Percentiles rank a stretch among this genome's conserved stretches.
Evolutionary conservation across 2,797 vertebrate genomes (phyloP).

Genomic region (Cossypha polioptera): DNA sequence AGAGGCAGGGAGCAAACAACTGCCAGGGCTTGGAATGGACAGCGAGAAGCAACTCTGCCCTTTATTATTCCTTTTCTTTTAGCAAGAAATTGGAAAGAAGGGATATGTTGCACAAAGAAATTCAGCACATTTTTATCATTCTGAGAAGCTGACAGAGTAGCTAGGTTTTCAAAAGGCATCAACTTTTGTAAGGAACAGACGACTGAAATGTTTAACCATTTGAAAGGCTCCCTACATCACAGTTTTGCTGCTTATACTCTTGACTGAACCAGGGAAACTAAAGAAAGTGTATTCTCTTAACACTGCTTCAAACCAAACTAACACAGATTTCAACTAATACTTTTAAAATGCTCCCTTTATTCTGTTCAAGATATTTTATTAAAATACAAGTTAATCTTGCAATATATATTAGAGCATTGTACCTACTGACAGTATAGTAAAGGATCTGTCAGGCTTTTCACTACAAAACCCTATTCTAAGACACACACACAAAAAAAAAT

Average conservation of each 20-base stretch:
- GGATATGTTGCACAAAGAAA: not conserved
- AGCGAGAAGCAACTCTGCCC: not conserved
- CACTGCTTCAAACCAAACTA: not conserved
- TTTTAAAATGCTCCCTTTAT: constrained; percentile 13
- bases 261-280: not conserved
- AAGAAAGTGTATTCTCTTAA: not conserved
- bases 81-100: not conserved
- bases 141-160: not conserved
- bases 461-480: constrained; percentile 33
- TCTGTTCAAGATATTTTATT: constrained; percentile 10
- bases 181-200: not conserved
- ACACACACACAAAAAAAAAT: not conserved
- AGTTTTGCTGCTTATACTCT: not conserved
- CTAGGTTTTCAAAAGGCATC: constrained; percentile 2
- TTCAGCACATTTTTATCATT: not conserved
- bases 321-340: constrained; percentile 14
- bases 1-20: not conserved
- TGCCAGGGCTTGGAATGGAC: not conserved
- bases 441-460: constrained; percentile 45
- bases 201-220: constrained; percentile 8
- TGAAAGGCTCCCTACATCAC: not conserved
- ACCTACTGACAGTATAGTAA: constrained; percentile 18
- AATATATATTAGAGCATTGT: constrained; percentile 18
- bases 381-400: constrained; percentile 36
- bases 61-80: not conserved